Percentiles rank a stretch among this genome's conserved stretches.
Evolutionary conservation across 2,888 invertebrate species (phyloP).

Genomic region (Caenorhabditis sp.): DNA sequence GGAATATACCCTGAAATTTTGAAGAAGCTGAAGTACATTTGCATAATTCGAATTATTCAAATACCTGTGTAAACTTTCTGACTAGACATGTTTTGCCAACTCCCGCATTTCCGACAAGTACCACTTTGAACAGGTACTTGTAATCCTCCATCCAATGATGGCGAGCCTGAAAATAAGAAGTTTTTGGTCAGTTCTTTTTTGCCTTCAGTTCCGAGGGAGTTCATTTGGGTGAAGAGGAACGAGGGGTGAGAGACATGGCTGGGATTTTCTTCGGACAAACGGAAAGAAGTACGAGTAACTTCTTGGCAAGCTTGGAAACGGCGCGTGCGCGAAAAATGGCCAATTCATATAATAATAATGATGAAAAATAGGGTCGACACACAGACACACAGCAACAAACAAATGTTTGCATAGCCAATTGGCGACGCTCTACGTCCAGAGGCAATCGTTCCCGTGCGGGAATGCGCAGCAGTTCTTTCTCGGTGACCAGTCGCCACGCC

Average conservation of each 20-base stretch:
- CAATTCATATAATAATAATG: constrained; percentile 56
- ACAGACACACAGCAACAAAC: constrained; percentile 44
- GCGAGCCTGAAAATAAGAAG: constrained; percentile 47
- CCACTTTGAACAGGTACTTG: constrained; percentile 99
- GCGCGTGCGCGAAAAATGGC: constrained; percentile 35
- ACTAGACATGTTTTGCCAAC: constrained; percentile 98
- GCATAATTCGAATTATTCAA: constrained; percentile 1
- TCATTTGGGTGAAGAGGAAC: constrained; percentile 20
- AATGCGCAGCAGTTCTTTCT: constrained; percentile 54
- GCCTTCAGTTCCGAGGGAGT: neutral
- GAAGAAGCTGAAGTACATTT: neutral
- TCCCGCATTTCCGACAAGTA: constrained; percentile 97
- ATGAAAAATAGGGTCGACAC: constrained; percentile 41
- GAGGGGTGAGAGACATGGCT: constrained; percentile 29
- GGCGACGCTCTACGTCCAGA: constrained; percentile 30
- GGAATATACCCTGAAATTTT: constrained; percentile 90
- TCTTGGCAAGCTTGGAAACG: neutral
- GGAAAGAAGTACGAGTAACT: constrained; percentile 4
- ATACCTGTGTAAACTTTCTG: constrained; percentile 95
- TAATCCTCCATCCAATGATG: constrained; percentile 87
- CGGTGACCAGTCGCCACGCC: constrained; percentile 45
- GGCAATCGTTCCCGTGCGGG: constrained; percentile 57
- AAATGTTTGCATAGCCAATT: constrained; percentile 62
- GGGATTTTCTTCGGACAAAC: constrained; percentile 33
- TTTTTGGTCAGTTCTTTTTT: neutral